Percentiles rank a stretch among this genome's conserved stretches.
Evolutionary conservation across 2,888 invertebrate species (phyloP).

Genomic region (Linnaemya tessellans): DNA sequence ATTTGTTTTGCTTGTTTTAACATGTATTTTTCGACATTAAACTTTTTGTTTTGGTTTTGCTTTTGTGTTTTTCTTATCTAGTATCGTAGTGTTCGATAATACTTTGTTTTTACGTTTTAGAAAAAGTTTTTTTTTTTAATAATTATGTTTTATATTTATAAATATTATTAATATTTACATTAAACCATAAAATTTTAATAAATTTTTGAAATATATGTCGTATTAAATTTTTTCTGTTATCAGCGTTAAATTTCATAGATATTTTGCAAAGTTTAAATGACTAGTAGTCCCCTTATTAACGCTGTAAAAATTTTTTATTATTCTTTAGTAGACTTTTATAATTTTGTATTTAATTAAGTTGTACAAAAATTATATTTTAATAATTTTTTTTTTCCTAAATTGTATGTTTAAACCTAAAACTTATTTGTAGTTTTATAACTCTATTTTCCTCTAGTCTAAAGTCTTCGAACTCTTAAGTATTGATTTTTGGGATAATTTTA

Average conservation of each 20-base stretch:
- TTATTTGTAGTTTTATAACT: conserved; percentile 49
- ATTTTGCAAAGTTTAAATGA: conserved; percentile 51
- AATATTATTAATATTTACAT: conserved; percentile 33
- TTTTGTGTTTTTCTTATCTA: conserved; percentile 32
- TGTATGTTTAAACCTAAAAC: conserved; percentile 58
- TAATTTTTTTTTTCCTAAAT: background rate
- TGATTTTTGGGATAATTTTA: conserved; percentile 69
- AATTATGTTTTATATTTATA: background rate
- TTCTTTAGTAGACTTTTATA: conserved; percentile 12
- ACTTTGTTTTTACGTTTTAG: conserved; percentile 50
- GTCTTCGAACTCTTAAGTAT: conserved; percentile 74
- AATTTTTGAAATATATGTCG: conserved; percentile 6
- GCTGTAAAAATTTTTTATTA: conserved; percentile 10
- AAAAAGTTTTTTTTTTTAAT: conserved; percentile 48
- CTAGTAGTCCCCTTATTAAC: conserved; percentile 53
- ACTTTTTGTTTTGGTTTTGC: conserved; percentile 27
- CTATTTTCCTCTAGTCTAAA: conserved; percentile 50
- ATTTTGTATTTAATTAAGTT: conserved; percentile 15
- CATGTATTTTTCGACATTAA: conserved; percentile 67
- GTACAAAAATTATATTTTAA: conserved; percentile 52
- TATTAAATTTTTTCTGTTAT: background rate
- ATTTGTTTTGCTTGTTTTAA: conserved; percentile 42
- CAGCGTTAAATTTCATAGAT: conserved; percentile 23
- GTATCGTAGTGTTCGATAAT: conserved; percentile 49
- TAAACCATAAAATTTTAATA: conserved; percentile 8